Conservation (phyloP, 2,797 vertebrate species). For the Sebastes diploproa region DNA sequence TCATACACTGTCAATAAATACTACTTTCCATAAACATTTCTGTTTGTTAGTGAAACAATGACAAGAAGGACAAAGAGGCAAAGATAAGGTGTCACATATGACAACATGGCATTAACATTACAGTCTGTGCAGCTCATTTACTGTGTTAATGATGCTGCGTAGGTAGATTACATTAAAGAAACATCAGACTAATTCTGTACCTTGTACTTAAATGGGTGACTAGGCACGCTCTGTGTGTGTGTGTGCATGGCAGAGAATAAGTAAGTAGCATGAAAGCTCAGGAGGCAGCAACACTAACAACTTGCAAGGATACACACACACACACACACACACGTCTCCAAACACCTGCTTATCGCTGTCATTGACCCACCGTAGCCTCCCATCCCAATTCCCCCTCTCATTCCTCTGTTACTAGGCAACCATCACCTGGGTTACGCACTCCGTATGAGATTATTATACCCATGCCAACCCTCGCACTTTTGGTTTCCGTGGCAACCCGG, state of each 20-base stretch:
- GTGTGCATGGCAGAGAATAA: constrained; percentile 5
- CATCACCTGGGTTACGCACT: constrained; percentile 81
- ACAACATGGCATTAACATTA: neutral
- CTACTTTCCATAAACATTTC: neutral
- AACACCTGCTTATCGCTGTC: constrained; percentile 49
- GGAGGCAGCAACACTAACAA: constrained; percentile 1
- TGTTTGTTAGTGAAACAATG: neutral
- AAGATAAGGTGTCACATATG: neutral
- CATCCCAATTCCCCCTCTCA: constrained; percentile 48
- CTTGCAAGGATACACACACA: constrained; percentile 1
- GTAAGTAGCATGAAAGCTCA: constrained; percentile 1
- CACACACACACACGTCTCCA: constrained; percentile 1
- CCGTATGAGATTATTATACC: constrained; percentile 76
- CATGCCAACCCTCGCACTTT: constrained; percentile 74
- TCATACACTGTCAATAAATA: neutral
- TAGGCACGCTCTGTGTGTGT: neutral
- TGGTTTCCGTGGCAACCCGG: constrained; percentile 75
- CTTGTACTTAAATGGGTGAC: constrained; percentile 12
- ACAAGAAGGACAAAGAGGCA: neutral
- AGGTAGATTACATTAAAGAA: constrained; percentile 5
- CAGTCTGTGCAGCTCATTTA: constrained; percentile 14
- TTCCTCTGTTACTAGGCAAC: constrained; percentile 84
- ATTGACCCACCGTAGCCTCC: constrained; percentile 58
- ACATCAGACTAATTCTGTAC: constrained; percentile 5
- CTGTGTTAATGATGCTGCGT: neutral